Conservation (phyloP, 1,140 invertebrate genomes). For the Anastrepha obliqua region DNA sequence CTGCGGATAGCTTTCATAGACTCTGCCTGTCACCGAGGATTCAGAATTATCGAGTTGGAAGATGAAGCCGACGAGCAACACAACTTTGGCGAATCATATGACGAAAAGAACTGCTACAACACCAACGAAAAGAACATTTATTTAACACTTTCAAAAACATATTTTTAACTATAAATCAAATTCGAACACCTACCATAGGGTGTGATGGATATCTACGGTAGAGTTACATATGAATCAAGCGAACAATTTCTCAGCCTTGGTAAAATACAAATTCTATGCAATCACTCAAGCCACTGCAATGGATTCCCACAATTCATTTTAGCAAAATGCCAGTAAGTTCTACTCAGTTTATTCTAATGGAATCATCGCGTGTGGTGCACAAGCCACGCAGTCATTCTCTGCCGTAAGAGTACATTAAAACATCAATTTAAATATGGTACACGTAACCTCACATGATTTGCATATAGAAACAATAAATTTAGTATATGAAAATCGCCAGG, state of each 20-base stretch:
- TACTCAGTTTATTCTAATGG: constrained; percentile 10
- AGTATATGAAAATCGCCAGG: background rate
- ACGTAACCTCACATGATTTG: background rate
- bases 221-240: background rate
- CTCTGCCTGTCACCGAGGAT: no score
- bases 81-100: no score
- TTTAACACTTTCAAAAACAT: no score
- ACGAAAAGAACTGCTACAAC: no score
- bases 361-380: constrained; percentile 44
- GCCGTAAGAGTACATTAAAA: constrained; percentile 14
- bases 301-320: constrained; percentile 3
- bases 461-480: constrained; percentile 41
- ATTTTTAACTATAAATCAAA: no score
- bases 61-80: no score
- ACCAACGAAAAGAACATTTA: no score
- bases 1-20: no score
- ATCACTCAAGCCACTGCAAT: background rate
- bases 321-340: background rate
- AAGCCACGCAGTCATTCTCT: background rate
- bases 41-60: no score
- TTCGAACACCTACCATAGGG: no score
- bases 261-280: background rate
- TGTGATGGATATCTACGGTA: no score
- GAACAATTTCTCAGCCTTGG: background rate
- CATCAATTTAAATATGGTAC: constrained; percentile 42